Conservation (phyloP, 2,113 vertebrate species). For the Cettia cetti region DNA sequence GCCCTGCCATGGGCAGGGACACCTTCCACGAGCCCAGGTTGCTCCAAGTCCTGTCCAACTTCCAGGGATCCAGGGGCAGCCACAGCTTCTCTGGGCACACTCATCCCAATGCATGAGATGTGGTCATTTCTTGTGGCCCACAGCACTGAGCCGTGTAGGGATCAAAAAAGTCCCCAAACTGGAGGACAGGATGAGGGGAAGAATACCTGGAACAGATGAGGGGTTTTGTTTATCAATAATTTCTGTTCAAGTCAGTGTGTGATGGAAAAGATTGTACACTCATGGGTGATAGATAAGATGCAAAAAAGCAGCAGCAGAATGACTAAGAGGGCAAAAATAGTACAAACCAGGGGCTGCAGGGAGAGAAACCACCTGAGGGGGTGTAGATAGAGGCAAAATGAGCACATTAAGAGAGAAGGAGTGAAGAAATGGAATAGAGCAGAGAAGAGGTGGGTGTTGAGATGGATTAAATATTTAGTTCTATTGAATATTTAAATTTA, state of each 20-base stretch:
- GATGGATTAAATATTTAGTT: background rate
- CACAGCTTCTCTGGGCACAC: background rate
- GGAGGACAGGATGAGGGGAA: background rate
- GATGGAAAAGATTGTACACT: background rate
- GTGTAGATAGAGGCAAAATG: background rate
- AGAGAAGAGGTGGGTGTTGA: background rate
- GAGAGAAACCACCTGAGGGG: background rate
- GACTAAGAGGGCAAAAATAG: background rate
- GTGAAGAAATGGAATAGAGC: background rate
- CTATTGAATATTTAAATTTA: background rate
- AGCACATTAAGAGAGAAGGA: background rate
- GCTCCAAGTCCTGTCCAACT: accelerated
- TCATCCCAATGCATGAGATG: no score
- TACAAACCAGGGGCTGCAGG: background rate
- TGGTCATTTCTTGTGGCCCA: background rate
- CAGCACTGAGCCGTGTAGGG: background rate
- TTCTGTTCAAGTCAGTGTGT: background rate
- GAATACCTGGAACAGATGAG: background rate
- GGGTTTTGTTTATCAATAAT: background rate
- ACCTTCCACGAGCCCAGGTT: accelerated
- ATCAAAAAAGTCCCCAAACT: accelerated
- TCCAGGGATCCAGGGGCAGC: background rate
- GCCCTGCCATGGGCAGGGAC: background rate
- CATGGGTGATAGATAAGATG: background rate
- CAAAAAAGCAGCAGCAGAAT: background rate